Conservation (phyloP, 2,888 invertebrate species). For the Electrophaes corylata region DNA sequence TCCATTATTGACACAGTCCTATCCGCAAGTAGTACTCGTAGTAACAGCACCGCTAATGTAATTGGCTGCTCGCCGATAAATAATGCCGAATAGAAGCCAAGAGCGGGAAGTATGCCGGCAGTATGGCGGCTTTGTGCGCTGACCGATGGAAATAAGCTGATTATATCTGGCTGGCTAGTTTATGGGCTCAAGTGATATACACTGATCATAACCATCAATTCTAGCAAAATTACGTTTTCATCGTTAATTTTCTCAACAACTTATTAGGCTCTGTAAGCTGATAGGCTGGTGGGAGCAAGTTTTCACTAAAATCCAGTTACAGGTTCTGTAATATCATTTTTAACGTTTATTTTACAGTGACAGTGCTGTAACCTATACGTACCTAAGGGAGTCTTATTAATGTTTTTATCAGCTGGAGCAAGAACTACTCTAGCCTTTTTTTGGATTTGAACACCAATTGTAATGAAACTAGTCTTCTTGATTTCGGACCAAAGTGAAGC, state of each 20-base stretch:
- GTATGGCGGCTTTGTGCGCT: constrained; percentile 20
- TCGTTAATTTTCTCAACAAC: not conserved
- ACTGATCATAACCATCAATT: constrained; percentile 1
- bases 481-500: too few species aligned
- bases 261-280: not conserved
- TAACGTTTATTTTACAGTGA: too few species aligned
- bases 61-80: constrained; percentile 47
- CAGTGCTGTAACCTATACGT: too few species aligned
- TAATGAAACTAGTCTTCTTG: too few species aligned
- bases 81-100: constrained; percentile 41
- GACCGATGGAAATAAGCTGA: constrained; percentile 27
- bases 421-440: too few species aligned
- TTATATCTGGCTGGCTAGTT: constrained; percentile 1
- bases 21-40: constrained; percentile 16
- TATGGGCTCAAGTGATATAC: constrained; percentile 4
- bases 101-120: constrained; percentile 26
- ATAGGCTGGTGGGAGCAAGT: not conserved
- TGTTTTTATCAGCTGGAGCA: too few species aligned
- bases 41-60: constrained; percentile 46
- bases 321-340: too few species aligned
- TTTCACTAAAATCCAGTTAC: too few species aligned
- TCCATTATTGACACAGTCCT: constrained; percentile 7
- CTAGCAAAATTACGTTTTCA: not conserved
- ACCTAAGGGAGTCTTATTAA: too few species aligned
- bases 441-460: too few species aligned